Conservation (phyloP, 2,113 vertebrate species). For the Apus apus region DNA sequence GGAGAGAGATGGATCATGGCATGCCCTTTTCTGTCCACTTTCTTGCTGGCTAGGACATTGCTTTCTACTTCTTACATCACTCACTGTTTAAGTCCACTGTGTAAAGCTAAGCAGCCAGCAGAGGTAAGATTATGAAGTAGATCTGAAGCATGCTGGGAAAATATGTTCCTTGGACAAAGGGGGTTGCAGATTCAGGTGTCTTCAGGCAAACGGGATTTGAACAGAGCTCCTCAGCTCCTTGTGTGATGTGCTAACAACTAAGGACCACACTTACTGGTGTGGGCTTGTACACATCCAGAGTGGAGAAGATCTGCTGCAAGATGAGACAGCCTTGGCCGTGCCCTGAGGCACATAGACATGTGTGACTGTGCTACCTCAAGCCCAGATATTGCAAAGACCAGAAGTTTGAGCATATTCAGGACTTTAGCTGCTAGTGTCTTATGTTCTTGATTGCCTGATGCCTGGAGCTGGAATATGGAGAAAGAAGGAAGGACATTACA, state of each 20-base stretch:
- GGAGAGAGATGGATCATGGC: not conserved
- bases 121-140: not conserved
- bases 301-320: not conserved
- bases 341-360: not conserved
- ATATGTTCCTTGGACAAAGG: not conserved
- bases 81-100: not conserved
- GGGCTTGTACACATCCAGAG: not conserved
- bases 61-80: not conserved
- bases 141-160: not conserved
- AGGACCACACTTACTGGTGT: not conserved
- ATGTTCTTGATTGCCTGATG: not conserved
- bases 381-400: not conserved
- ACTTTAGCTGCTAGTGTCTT: not conserved
- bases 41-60: not conserved
- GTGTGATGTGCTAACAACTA: not conserved
- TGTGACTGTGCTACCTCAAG: not conserved
- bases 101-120: not conserved
- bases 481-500: not conserved
- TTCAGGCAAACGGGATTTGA: not conserved
- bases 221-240: not conserved
- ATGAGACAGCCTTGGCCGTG: not conserved
- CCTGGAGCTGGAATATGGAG: not conserved
- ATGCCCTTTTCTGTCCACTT: not conserved
- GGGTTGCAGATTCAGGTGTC: fast-evolving
- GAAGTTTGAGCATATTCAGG: not conserved